phyloP scores from a whole-genome alignment of 2,113 vertebrate species.

The Apus apus region DNA sequence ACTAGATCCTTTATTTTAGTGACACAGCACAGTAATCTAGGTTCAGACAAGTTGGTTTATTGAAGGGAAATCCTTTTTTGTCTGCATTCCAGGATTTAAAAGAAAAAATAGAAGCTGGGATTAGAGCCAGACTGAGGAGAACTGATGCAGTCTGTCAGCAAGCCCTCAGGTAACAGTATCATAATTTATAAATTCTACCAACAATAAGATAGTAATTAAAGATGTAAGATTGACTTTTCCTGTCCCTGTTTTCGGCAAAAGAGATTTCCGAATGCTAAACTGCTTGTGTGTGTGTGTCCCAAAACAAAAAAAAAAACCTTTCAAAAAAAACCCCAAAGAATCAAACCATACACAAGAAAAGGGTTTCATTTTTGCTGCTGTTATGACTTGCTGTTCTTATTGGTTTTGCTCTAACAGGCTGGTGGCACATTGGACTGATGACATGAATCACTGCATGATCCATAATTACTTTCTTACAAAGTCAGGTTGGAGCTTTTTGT shows the following conservation, averaged over 20 bases:
- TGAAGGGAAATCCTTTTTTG: constrained; percentile 69
- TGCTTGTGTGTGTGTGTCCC: neutral
- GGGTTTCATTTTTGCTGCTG: constrained; percentile 35
- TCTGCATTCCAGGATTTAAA: constrained; percentile 78
- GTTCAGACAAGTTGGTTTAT: constrained; percentile 73
- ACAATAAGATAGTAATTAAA: constrained; percentile 76
- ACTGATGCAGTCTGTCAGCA: constrained; percentile 76
- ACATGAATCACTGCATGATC: neutral
- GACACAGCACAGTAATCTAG: constrained; percentile 55
- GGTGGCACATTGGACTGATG: neutral
- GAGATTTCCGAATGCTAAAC: constrained; percentile 29
- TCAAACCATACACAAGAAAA: neutral
- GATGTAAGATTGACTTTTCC: constrained; percentile 37
- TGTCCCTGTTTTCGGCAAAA: constrained; percentile 42
- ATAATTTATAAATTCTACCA: constrained; percentile 76
- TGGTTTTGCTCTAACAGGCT: neutral
- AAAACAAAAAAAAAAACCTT: neutral
- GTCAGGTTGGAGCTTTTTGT: neutral
- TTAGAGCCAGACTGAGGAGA: constrained; percentile 68
- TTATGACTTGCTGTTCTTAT: constrained; percentile 33
- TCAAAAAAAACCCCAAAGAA: neutral
- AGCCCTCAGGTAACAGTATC: constrained; percentile 79
- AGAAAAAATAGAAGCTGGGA: constrained; percentile 62
- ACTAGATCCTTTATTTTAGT: constrained; percentile 32
- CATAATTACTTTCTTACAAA: neutral